Percentiles rank a stretch among this genome's conserved stretches.
Evolutionary conservation across 1,140 invertebrate species (phyloP).

Genomic region (Drosophila nikananu): DNA sequence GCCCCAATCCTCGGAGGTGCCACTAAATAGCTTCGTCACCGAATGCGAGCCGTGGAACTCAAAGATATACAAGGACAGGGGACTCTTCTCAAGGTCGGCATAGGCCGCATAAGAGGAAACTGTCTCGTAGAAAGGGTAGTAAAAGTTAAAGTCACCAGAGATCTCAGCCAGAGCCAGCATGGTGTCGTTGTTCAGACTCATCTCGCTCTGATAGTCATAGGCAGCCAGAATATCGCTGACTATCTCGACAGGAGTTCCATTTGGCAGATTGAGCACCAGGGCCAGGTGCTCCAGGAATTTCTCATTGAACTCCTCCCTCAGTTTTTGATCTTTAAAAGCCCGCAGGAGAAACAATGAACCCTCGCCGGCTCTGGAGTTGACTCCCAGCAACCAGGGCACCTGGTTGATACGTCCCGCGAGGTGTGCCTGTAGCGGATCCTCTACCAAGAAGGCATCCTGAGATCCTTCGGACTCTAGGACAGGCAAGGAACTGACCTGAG

Average conservation of each 20-base stretch:
- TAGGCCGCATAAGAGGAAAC: slow-evolving; percentile 51
- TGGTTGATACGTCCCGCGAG: slow-evolving; percentile 63
- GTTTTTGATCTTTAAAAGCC: background rate
- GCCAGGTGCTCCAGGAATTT: slow-evolving; percentile 42
- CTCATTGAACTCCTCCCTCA: slow-evolving; percentile 41
- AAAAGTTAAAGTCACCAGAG: slow-evolving; percentile 58
- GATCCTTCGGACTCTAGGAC: slow-evolving; percentile 71
- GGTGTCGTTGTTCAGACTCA: slow-evolving; percentile 47
- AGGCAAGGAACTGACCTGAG: slow-evolving; percentile 70
- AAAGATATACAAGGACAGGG: slow-evolving; percentile 53
- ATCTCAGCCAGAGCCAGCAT: slow-evolving; percentile 32
- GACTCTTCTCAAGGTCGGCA: slow-evolving; percentile 44
- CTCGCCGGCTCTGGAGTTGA: slow-evolving; percentile 71
- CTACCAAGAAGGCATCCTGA: slow-evolving; percentile 78
- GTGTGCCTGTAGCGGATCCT: slow-evolving; percentile 71
- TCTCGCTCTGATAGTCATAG: slow-evolving; percentile 17
- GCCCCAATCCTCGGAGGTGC: slow-evolving; percentile 3
- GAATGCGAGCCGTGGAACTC: slow-evolving; percentile 31
- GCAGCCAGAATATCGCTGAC: slow-evolving; percentile 33
- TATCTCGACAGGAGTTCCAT: background rate
- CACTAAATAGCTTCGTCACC: background rate
- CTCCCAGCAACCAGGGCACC: slow-evolving; percentile 85
- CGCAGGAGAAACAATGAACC: slow-evolving; percentile 44
- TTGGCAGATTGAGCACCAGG: slow-evolving; percentile 29
- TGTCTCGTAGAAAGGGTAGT: slow-evolving; percentile 48